Conservation (phyloP, 2,888 invertebrate species). For the Xylota sylvarum region DNA sequence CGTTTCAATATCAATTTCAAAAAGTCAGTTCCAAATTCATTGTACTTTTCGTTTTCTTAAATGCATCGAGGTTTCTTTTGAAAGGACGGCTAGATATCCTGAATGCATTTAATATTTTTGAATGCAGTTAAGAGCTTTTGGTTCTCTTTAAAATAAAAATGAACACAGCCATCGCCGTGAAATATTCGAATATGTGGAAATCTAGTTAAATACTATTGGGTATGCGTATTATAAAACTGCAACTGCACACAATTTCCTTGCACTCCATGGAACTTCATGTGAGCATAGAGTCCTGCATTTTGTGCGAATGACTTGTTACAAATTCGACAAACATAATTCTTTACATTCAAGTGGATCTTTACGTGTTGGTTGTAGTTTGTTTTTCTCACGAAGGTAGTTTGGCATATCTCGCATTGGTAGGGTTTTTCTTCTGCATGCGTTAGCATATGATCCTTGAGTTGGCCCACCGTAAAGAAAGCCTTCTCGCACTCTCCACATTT, state of each 20-base stretch:
- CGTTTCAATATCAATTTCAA: not conserved
- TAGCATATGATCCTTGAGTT: constrained; percentile 81
- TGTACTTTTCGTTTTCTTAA: not conserved
- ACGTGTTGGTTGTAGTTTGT: constrained; percentile 81
- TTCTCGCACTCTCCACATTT: constrained; percentile 80
- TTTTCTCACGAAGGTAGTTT: constrained; percentile 79
- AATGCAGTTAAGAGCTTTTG: constrained; percentile 1
- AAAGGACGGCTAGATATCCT: constrained; percentile 27
- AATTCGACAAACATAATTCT: constrained; percentile 72
- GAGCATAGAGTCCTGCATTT: constrained; percentile 68
- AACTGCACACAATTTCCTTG: constrained; percentile 9
- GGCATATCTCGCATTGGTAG: constrained; percentile 79
- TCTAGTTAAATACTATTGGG: constrained; percentile 29
- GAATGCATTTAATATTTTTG: constrained; percentile 1
- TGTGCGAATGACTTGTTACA: constrained; percentile 77
- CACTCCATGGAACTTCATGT: constrained; percentile 68
- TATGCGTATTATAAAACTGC: not conserved
- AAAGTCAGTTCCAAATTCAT: not conserved
- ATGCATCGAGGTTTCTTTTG: not conserved
- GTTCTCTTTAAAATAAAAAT: not conserved
- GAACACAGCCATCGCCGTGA: constrained; percentile 18
- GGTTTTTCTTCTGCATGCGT: constrained; percentile 79
- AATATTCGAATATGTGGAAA: constrained; percentile 24
- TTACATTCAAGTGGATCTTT: constrained; percentile 77
- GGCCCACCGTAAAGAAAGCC: constrained; percentile 80